Percentiles rank a stretch among this genome's conserved stretches.
Evolutionary conservation across 2,797 vertebrate species (phyloP).

Genomic region (Taeniopygia guttata): DNA sequence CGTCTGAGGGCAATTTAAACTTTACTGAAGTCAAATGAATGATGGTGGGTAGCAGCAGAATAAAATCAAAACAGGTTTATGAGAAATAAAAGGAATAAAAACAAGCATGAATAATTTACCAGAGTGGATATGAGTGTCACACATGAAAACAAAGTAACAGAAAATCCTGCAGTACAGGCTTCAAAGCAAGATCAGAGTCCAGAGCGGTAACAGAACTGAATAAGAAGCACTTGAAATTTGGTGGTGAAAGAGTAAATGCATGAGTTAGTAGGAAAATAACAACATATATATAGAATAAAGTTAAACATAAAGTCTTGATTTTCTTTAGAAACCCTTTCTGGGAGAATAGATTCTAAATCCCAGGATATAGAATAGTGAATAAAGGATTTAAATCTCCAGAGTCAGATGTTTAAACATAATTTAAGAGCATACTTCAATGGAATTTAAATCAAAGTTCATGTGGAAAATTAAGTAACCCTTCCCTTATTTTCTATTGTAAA

Average conservation of each 20-base stretch:
- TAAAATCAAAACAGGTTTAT: background rate
- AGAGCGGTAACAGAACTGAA: background rate
- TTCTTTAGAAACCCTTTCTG: background rate
- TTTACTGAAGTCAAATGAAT: background rate
- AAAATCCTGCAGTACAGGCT: background rate
- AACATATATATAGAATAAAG: background rate
- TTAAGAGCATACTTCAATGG: background rate
- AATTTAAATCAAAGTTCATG: background rate
- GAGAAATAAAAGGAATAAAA: background rate
- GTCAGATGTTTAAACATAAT: background rate
- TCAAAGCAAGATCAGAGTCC: background rate
- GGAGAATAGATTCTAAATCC: background rate
- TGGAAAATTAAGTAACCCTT: background rate
- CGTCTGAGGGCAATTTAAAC: background rate
- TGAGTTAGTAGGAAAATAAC: background rate
- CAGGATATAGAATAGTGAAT: background rate
- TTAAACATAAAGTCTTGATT: background rate
- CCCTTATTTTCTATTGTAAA: background rate
- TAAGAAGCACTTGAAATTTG: rapidly evolving
- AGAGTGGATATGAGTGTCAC: background rate
- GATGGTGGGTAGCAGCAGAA: background rate
- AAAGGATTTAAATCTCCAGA: background rate
- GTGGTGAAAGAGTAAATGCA: background rate
- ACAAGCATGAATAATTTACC: background rate
- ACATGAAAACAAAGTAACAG: background rate